Percentiles rank a stretch among this genome's conserved stretches.
Evolutionary conservation across 1,140 invertebrate species (phyloP).

Genomic region (Mercenaria mercenaria): DNA sequence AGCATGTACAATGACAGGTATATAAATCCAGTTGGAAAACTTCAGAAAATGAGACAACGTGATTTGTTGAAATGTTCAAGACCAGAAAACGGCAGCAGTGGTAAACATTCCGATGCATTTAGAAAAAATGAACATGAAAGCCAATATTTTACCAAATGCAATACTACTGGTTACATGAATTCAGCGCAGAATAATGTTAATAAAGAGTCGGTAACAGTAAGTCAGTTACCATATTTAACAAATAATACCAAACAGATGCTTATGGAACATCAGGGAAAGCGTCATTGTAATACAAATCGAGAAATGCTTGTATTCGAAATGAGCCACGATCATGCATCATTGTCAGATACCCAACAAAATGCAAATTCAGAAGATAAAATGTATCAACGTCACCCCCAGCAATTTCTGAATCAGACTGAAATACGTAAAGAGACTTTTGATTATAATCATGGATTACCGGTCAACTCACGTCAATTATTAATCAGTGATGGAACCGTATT

Average conservation of each 20-base stretch:
- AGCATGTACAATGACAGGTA: too few relatives aligned
- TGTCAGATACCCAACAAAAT: background rate
- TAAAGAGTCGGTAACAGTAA: background rate
- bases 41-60: background rate
- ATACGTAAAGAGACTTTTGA: slow-evolving; percentile 19
- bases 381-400: too few relatives aligned
- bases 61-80: background rate
- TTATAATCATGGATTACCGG: slow-evolving; percentile 55
- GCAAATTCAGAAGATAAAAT: too few relatives aligned
- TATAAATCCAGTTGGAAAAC: background rate
- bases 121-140: background rate
- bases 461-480: too few relatives aligned
- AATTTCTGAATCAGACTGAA: background rate
- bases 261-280: background rate
- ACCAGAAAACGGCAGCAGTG: background rate
- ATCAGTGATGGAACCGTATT: too few relatives aligned
- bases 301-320: background rate
- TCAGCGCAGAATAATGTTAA: background rate
- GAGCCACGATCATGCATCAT: background rate
- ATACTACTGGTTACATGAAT: background rate
- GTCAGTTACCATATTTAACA: background rate
- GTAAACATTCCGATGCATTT: background rate
- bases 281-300: background rate
- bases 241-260: background rate
- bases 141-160: background rate